Conservation (phyloP, 2,113 vertebrate species). For the Electrona antarctica region DNA sequence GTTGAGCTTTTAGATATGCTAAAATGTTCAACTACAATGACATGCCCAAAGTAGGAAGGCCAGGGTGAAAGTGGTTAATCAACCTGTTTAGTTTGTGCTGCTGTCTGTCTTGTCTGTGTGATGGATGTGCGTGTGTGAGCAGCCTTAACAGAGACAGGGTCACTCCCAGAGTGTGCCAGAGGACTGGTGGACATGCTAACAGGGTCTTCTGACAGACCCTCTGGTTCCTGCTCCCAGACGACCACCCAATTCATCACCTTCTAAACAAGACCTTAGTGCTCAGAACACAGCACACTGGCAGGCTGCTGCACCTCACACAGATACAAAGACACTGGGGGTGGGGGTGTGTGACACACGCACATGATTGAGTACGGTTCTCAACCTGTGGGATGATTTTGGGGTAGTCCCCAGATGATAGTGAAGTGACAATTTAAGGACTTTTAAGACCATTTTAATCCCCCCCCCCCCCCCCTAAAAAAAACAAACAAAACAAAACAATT, state of each 20-base stretch:
- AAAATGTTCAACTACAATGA: too few relatives aligned
- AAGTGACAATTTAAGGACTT: too few relatives aligned
- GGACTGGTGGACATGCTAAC: conserved; percentile 67
- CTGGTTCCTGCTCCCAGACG: conserved; percentile 49
- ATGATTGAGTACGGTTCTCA: too few relatives aligned
- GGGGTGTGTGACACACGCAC: too few relatives aligned
- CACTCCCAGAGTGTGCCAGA: conserved; percentile 57
- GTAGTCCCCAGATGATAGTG: neutral
- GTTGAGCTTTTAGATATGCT: too few relatives aligned
- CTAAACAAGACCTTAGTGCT: conserved; percentile 62
- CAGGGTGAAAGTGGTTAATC: conserved; percentile 6
- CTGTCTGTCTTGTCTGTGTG: conserved; percentile 31
- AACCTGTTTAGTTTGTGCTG: conserved; percentile 53
- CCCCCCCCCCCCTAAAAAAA: too few relatives aligned
- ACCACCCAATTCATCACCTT: conserved; percentile 66
- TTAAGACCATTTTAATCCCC: too few relatives aligned
- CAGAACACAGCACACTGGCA: conserved; percentile 32
- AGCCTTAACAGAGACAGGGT: conserved; percentile 55
- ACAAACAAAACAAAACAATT: too few relatives aligned
- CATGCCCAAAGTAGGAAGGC: too few relatives aligned
- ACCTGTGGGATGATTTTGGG: too few relatives aligned
- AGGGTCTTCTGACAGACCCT: conserved; percentile 62
- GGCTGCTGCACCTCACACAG: conserved; percentile 23
- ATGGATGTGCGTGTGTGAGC: conserved; percentile 64
- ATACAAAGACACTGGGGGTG: neutral